A percentile compares a stretch with the other conserved stretches of the same genome.
Evolutionary conservation across 2,888 invertebrate genomes (phyloP).

Genomic region (Apamea sordens): DNA sequence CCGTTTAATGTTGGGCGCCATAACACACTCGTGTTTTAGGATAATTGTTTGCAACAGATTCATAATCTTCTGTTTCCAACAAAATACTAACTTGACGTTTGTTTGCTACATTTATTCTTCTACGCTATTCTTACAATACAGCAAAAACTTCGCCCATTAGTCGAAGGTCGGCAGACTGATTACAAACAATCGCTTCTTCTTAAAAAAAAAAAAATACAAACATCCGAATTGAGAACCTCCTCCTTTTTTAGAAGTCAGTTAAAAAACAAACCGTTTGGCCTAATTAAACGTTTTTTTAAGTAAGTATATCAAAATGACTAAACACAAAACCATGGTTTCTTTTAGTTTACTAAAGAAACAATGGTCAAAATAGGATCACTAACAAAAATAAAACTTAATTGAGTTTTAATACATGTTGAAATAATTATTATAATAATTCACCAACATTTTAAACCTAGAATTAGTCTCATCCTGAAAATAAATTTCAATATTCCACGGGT

Average conservation of each 20-base stretch:
- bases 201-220: no score
- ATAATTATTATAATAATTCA: not conserved
- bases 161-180: no score
- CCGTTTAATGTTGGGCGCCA: not conserved
- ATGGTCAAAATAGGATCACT: not conserved
- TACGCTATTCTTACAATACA: not conserved
- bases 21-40: not conserved
- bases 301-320: not conserved
- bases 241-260: no score
- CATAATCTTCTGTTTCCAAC: not conserved
- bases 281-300: no score
- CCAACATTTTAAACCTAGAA: no score
- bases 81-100: conserved; percentile 31
- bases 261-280: no score
- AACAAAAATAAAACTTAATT: not conserved
- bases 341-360: not conserved
- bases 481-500: no score
- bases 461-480: no score
- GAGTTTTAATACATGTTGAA: not conserved
- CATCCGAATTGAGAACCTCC: no score
- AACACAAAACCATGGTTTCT: not conserved
- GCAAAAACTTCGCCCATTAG: conserved; percentile 31
- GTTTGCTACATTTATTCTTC: conserved; percentile 23
- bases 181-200: no score
- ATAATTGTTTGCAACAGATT: not conserved